A percentile compares a stretch with the other conserved stretches of the same genome.
phyloP scores from a whole-genome alignment of 37 sponge, comb jelly and placozoan genomes.

The Halichondria panicea region DNA sequence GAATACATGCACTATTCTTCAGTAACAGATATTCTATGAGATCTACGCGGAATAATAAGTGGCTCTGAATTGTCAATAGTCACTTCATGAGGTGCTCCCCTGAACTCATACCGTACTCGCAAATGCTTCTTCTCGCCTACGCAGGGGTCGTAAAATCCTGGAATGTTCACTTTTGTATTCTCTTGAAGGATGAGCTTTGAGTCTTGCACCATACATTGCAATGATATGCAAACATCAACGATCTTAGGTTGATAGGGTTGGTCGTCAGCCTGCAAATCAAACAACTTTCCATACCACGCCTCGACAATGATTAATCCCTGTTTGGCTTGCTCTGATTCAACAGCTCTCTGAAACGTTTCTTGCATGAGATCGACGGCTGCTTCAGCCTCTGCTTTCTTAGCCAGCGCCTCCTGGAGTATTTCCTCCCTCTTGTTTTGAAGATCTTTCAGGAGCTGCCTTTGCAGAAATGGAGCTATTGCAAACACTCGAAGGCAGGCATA shows the following conservation, averaged over 20 bases:
- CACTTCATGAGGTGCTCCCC: slow-evolving; percentile 86
- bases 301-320: slow-evolving; percentile 85
- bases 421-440: slow-evolving; percentile 40
- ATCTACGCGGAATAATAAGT: slow-evolving; percentile 81
- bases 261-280: slow-evolving; percentile 16
- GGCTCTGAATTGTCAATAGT: slow-evolving; percentile 78
- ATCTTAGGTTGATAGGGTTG: slow-evolving; percentile 48
- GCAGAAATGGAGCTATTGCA: slow-evolving; percentile 70
- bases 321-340: slow-evolving; percentile 60
- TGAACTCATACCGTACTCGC: slow-evolving; percentile 81
- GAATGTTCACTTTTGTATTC: slow-evolving; percentile 61
- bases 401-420: slow-evolving; percentile 41
- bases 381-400: slow-evolving; percentile 72
- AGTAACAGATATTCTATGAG: slow-evolving; percentile 43
- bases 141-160: slow-evolving; percentile 95
- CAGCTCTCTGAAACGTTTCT: slow-evolving; percentile 74
- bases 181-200: slow-evolving; percentile 87
- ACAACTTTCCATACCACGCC: slow-evolving; percentile 95
- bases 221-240: slow-evolving; percentile 85
- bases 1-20: background rate
- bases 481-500: slow-evolving; percentile 63
- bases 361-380: slow-evolving; percentile 90
- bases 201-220: slow-evolving; percentile 91
- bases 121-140: slow-evolving; percentile 85
- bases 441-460: slow-evolving; percentile 58